A percentile compares a stretch with the other conserved stretches of the same genome.
These are phyloP conservation scores for Ecliptopera silaceata DNA, from an alignment of 2,888 invertebrate genomes.

Conservation along the genomic window DNA sequence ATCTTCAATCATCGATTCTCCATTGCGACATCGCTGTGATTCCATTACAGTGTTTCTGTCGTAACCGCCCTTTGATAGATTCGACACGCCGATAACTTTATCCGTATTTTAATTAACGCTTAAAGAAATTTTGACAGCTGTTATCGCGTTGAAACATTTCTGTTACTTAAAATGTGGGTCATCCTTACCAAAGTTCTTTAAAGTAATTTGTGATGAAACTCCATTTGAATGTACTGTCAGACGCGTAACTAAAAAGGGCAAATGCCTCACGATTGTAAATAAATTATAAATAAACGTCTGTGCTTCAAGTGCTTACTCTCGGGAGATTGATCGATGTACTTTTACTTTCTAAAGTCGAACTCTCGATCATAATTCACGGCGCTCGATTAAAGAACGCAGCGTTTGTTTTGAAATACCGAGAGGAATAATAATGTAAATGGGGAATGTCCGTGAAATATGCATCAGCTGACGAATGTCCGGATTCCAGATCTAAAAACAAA, in stretches of 20 bases:
- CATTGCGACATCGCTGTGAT: conserved; percentile 5
- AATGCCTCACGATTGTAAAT: conserved; percentile 66
- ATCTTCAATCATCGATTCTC: background rate
- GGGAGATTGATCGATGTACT: conserved; percentile 54
- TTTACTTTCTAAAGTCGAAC: conserved; percentile 48
- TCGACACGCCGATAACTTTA: conserved; percentile 44
- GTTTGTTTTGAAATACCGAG: conserved; percentile 67
- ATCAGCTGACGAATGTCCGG: conserved; percentile 65
- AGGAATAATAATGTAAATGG: conserved; percentile 60
- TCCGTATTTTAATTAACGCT: conserved; percentile 62
- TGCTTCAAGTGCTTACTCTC: conserved; percentile 37
- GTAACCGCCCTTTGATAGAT: conserved; percentile 42
- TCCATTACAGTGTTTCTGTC: conserved; percentile 38
- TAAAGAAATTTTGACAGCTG: conserved; percentile 50
- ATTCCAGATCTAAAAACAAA: conserved; percentile 75
- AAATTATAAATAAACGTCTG: conserved; percentile 52
- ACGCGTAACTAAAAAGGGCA: conserved; percentile 54
- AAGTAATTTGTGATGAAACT: conserved; percentile 73
- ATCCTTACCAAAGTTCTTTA: too few species aligned
- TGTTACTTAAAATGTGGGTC: conserved; percentile 61
- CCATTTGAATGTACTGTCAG: conserved; percentile 59
- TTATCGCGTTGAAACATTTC: conserved; percentile 53
- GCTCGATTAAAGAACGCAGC: conserved; percentile 37
- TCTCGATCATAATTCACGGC: conserved; percentile 44
- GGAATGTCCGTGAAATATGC: conserved; percentile 70